These are phyloP conservation scores for Coreoperca whiteheadi DNA, from an alignment of 2,113 vertebrate species.

Conservation along the genomic window DNA sequence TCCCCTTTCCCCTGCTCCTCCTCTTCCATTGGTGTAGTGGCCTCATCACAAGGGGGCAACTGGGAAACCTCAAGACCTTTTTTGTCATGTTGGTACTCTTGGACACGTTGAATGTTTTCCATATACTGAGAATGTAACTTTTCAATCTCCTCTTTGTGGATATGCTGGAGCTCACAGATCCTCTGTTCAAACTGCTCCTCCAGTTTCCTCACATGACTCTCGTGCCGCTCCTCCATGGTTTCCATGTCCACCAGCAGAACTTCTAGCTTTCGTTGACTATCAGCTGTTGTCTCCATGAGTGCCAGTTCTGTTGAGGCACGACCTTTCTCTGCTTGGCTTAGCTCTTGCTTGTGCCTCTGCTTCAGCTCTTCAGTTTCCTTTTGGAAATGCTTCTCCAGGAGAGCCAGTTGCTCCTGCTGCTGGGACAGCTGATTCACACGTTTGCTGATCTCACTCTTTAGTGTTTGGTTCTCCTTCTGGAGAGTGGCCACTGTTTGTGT, in stretches of 20 bases:
- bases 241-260: slow-evolving; percentile 86
- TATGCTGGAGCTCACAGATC: slow-evolving; percentile 87
- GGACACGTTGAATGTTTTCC: slow-evolving; percentile 84
- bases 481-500: slow-evolving; percentile 82
- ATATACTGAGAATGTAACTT: slow-evolving; percentile 87
- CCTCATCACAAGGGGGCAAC: background rate
- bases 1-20: slow-evolving; percentile 58
- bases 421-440: slow-evolving; percentile 83
- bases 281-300: slow-evolving; percentile 84
- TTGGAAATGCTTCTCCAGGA: slow-evolving; percentile 84
- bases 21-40: slow-evolving; percentile 27
- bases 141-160: slow-evolving; percentile 89
- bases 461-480: slow-evolving; percentile 87
- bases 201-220: slow-evolving; percentile 87
- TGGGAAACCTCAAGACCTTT: slow-evolving; percentile 46
- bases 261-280: slow-evolving; percentile 85
- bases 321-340: slow-evolving; percentile 84
- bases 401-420: slow-evolving; percentile 82
- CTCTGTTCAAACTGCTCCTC: slow-evolving; percentile 90
- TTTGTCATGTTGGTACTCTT: slow-evolving; percentile 76
- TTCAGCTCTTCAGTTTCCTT: slow-evolving; percentile 83
- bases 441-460: slow-evolving; percentile 85
- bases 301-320: slow-evolving; percentile 82
- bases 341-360: slow-evolving; percentile 84
- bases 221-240: slow-evolving; percentile 85